These are phyloP conservation scores for Diorhabda elongata DNA, from an alignment of 1,140 invertebrate species.

Conservation along the genomic window DNA sequence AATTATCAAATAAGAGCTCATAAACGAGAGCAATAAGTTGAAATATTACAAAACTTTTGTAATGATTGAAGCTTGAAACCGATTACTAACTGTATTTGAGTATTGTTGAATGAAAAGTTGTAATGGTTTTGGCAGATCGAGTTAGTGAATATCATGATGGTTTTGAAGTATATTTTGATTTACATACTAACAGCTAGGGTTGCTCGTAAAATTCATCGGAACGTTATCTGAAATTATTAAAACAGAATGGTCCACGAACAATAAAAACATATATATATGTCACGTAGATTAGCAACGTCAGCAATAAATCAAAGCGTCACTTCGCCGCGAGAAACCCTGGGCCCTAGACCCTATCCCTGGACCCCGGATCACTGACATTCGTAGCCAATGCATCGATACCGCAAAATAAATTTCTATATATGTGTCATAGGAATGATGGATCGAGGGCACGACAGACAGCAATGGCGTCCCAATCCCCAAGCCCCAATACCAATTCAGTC, in stretches of 20 bases:
- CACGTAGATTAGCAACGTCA: conserved; percentile 47
- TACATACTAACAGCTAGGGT: not conserved
- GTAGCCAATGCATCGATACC: conserved; percentile 41
- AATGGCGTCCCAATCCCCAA: conserved; percentile 30
- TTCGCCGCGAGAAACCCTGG: conserved; percentile 34
- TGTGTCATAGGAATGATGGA: conserved; percentile 43
- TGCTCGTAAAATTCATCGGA: conserved; percentile 38
- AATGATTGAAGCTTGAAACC: too few species aligned
- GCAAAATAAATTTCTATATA: conserved; percentile 45
- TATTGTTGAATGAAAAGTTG: too few species aligned
- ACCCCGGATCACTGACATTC: conserved; percentile 16
- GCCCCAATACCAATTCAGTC: conserved; percentile 8
- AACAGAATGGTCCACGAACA: conserved; percentile 43
- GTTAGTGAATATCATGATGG: too few species aligned
- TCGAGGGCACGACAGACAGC: conserved; percentile 38
- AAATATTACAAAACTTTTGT: too few species aligned
- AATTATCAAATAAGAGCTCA: too few species aligned
- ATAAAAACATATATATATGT: conserved; percentile 47
- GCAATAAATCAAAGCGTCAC: conserved; percentile 48
- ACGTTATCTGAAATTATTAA: conserved; percentile 45
- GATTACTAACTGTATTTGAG: too few species aligned
- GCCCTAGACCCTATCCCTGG: not conserved
- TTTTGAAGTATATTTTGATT: not conserved
- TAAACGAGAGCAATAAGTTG: too few species aligned
- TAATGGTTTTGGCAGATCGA: too few species aligned